These are phyloP conservation scores for Pangasius mekongensis DNA, from an alignment of 2,797 vertebrate genomes.

Conservation along the genomic window DNA sequence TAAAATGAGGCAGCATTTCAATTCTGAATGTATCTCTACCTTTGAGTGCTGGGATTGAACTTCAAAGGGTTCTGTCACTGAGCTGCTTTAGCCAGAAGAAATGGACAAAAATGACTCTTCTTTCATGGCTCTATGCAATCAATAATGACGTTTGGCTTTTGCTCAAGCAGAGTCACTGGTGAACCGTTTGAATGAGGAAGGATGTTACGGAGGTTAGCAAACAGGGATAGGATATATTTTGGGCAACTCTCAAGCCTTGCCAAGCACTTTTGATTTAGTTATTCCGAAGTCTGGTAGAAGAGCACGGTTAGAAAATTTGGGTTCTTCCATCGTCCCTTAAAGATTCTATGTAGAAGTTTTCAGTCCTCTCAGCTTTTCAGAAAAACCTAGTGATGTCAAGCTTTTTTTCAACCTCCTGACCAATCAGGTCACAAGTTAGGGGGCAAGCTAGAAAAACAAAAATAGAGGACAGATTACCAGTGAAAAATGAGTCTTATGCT, in stretches of 20 bases:
- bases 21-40: neutral
- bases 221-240: constrained; percentile 1
- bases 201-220: constrained; percentile 57
- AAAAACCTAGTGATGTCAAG: neutral
- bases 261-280: neutral
- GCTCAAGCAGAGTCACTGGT: neutral
- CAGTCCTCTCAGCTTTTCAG: neutral
- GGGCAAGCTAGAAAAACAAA: neutral
- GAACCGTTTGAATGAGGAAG: constrained; percentile 60
- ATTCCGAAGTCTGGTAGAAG: neutral
- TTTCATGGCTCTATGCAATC: neutral
- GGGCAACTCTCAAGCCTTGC: neutral
- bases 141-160: neutral
- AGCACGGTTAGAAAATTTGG: neutral
- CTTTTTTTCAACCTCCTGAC: neutral
- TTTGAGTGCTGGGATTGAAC: neutral
- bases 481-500: neutral
- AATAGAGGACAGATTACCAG: neutral
- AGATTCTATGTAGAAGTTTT: neutral
- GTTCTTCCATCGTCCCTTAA: neutral
- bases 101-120: neutral
- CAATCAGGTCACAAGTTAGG: neutral
- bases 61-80: constrained; percentile 16
- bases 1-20: neutral
- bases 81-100: neutral